Evolutionary conservation across 2,113 vertebrate genomes (phyloP).

Genomic region (Tychaedon coryphoeus): DNA sequence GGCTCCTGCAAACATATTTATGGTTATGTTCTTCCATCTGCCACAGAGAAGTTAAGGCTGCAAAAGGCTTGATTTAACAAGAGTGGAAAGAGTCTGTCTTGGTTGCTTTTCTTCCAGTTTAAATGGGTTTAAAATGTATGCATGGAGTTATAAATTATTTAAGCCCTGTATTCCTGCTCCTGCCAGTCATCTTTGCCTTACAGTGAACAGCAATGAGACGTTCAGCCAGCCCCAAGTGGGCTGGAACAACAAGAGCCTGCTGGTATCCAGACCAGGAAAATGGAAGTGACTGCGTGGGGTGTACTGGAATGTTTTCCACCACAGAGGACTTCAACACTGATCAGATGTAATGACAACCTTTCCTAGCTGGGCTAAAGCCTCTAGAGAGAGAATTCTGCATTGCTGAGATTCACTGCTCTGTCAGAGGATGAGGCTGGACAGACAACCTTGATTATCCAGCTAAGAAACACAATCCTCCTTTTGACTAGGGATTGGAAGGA

Average conservation of each 20-base stretch:
- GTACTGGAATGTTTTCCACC: background rate
- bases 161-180: background rate
- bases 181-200: background rate
- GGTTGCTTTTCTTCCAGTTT: background rate
- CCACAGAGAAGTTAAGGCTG: background rate
- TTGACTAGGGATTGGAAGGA: background rate
- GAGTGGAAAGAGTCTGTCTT: background rate
- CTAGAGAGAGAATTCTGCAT: background rate
- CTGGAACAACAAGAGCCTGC: background rate
- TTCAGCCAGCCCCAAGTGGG: background rate
- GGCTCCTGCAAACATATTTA: background rate
- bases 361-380: background rate
- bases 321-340: background rate
- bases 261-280: background rate
- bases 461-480: background rate
- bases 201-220: background rate
- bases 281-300: background rate
- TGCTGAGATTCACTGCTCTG: background rate
- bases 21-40: constrained; percentile 9
- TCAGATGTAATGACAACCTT: background rate
- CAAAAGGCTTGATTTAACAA: background rate
- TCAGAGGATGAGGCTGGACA: background rate
- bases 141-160: background rate
- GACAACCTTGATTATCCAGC: background rate
- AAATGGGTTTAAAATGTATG: background rate